Conservation (phyloP, 2,888 invertebrate genomes). For the Pemphredon lugubris region DNA sequence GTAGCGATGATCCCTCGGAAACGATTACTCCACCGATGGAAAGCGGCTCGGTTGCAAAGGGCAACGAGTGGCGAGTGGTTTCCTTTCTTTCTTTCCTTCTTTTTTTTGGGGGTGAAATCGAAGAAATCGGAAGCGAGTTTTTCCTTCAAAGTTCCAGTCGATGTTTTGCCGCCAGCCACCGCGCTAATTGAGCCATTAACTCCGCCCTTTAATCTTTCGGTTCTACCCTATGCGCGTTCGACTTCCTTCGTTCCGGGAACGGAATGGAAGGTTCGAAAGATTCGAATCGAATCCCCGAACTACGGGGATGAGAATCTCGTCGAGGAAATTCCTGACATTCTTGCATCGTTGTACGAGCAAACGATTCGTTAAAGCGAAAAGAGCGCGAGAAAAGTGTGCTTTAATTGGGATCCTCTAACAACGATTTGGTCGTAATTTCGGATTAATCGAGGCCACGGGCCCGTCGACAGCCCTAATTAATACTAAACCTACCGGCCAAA, state of each 20-base stretch:
- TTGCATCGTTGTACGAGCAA: neutral
- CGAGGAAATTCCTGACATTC: slow-evolving; percentile 30
- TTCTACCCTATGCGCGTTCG: slow-evolving; percentile 49
- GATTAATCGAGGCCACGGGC: too few relatives aligned
- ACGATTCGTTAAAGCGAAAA: neutral
- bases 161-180: slow-evolving; percentile 44
- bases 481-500: too few relatives aligned
- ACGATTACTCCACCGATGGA: neutral
- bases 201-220: slow-evolving; percentile 63
- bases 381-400: neutral
- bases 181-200: slow-evolving; percentile 68
- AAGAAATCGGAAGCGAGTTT: slow-evolving; percentile 49
- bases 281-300: slow-evolving; percentile 38
- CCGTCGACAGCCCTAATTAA: too few relatives aligned
- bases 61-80: neutral
- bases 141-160: slow-evolving; percentile 41
- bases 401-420: neutral
- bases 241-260: slow-evolving; percentile 61
- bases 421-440: neutral
- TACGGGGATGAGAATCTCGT: neutral
- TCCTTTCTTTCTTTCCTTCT: neutral
- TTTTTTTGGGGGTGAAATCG: slow-evolving; percentile 37
- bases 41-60: slow-evolving; percentile 1
- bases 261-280: slow-evolving; percentile 40
- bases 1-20: slow-evolving; percentile 6